Conservation (phyloP, 2,888 invertebrate species). For the Ernsta delagoae region DNA sequence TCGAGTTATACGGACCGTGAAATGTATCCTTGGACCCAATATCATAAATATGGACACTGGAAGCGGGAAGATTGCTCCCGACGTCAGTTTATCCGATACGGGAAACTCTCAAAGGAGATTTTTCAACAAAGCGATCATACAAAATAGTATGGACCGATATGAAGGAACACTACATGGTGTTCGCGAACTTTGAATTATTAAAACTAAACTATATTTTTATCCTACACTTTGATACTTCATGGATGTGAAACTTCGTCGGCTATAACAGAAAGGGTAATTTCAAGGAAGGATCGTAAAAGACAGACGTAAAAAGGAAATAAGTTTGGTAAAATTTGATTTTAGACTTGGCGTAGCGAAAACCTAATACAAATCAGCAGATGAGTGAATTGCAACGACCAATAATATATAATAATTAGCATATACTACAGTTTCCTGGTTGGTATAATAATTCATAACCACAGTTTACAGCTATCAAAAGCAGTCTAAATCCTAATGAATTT, state of each 20-base stretch:
- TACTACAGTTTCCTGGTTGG: background rate
- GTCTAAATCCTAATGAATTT: conserved; percentile 49
- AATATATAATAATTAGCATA: background rate
- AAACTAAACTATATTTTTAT: background rate
- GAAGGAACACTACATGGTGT: background rate
- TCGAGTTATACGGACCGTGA: conserved; percentile 32
- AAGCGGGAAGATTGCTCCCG: conserved; percentile 21
- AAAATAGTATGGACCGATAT: conserved; percentile 11
- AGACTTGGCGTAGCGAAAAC: too few species aligned
- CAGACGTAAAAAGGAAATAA: background rate
- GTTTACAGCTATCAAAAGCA: conserved; percentile 27
- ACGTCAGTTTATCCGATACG: conserved; percentile 24
- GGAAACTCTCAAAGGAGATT: conserved; percentile 24
- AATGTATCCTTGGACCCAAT: conserved; percentile 29
- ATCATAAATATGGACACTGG: conserved; percentile 31
- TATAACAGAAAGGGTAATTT: background rate
- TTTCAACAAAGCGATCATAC: conserved; percentile 20
- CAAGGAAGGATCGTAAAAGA: background rate
- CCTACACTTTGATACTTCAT: background rate
- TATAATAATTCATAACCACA: conserved; percentile 26
- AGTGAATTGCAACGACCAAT: background rate
- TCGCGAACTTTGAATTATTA: background rate
- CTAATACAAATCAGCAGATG: background rate
- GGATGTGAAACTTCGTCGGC: background rate
- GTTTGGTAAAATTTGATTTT: background rate